Base-by-base conservation (phyloP, 2,888 invertebrate species). In the Drosophila yooni region DNA sequence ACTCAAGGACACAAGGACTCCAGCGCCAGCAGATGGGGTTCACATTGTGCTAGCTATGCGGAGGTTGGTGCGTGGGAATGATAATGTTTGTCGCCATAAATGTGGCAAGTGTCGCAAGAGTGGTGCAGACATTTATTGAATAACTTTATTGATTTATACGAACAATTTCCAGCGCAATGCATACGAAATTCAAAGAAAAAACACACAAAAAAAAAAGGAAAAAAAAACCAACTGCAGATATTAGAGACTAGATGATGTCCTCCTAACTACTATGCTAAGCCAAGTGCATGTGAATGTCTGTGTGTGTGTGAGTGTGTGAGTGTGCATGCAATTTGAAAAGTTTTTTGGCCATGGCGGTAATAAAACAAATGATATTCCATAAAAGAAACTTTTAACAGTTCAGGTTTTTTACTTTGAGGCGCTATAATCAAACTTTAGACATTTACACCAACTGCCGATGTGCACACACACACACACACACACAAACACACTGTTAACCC, bases 331-430 rank as follows among this genome's bases (percentile, higher is more conserved):
- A 88, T 88, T 87, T 86, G 80, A 64, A 77, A 76, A 86, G 76
- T 70, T 85, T 88, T 81, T 80, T 66, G 58, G 74, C 73, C 66
- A 71, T 81, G 71, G 69, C 74, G 75, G 76, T 79, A 82, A 88
- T 88, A 87, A 88, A 87, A 88, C 83, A 88, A 88, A 88, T 82
- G 83, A 80, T 77, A 82, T 85, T 86, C 86, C 74, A 78, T 70
- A 76, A 69, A 78, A 76, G 82, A 88, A 87, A 83, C 75, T 88
- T 86, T 86, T 64, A 69, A 68, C 69, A 78, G 79, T 77, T 78
- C 76, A 78, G 81, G 68, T 79, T 81, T 74, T 71, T 50, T 56
- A 65, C 58, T 70, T 72, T 59, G 62, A 48, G 78, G 67, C 76
- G 60, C 71, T 75, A 80, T 83, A 83, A 87, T 84, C 87, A 83